Evolutionary conservation across 2,888 invertebrate species (phyloP).

Genomic region (Oscheius sp.): DNA sequence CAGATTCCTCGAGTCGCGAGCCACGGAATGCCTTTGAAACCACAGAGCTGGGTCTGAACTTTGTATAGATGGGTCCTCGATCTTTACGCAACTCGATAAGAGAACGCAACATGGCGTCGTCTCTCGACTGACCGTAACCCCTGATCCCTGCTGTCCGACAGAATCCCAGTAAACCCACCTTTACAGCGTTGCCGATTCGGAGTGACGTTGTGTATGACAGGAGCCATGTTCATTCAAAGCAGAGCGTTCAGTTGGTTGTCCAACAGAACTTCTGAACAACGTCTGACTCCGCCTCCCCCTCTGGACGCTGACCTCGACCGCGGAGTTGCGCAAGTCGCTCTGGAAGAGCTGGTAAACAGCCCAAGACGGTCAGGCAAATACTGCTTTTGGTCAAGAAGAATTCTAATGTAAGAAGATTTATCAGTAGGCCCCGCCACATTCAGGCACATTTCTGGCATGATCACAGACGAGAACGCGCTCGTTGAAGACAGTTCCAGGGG

Average conservation of each 20-base stretch:
- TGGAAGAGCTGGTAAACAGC: slow-evolving; percentile 9
- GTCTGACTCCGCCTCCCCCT: background rate
- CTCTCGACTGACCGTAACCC: background rate
- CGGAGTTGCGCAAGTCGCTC: slow-evolving; percentile 23
- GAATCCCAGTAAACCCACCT: slow-evolving; percentile 9
- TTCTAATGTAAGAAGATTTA: background rate
- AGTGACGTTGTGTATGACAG: slow-evolving; percentile 10
- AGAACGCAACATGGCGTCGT: background rate
- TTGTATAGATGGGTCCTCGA: background rate
- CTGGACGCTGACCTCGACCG: slow-evolving; percentile 21
- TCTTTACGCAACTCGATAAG: slow-evolving; percentile 2
- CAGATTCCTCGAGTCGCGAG: too few relatives aligned
- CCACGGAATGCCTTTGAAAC: too few relatives aligned
- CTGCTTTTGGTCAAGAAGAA: background rate
- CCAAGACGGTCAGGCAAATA: slow-evolving; percentile 15
- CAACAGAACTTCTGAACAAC: slow-evolving; percentile 6
- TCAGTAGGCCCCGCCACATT: slow-evolving; percentile 34
- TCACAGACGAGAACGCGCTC: slow-evolving; percentile 40
- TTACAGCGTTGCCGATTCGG: slow-evolving; percentile 33
- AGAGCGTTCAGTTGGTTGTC: background rate
- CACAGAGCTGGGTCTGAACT: too few relatives aligned
- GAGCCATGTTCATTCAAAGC: background rate
- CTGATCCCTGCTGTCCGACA: background rate
- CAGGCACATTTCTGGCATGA: slow-evolving; percentile 41
- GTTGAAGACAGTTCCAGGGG: slow-evolving; percentile 43